These are phyloP conservation scores for Tenthredo amoena DNA, from an alignment of 2,888 invertebrate genomes.

Conservation along the genomic window DNA sequence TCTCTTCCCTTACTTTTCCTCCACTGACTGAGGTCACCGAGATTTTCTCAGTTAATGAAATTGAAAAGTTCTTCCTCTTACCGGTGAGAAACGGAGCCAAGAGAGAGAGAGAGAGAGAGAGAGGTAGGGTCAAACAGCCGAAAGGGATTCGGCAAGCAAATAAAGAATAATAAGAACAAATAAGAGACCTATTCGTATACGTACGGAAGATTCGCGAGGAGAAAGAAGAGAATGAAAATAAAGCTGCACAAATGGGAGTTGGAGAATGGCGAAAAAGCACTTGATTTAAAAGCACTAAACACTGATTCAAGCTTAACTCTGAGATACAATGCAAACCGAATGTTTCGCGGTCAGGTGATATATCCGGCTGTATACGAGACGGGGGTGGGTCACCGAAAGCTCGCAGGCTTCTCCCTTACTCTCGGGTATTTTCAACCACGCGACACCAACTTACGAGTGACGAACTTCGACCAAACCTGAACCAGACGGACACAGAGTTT, in stretches of 20 bases:
- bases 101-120: background rate
- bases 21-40: conserved; percentile 17
- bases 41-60: conserved; percentile 38
- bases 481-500: background rate
- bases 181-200: background rate
- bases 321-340: conserved; percentile 65
- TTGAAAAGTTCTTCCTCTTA: conserved; percentile 38
- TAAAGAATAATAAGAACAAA: conserved; percentile 37
- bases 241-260: conserved; percentile 55
- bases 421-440: background rate
- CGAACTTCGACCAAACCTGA: background rate
- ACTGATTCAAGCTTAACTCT: conserved; percentile 72
- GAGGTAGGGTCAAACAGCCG: conserved; percentile 5
- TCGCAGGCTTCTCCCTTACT: background rate
- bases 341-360: conserved; percentile 42
- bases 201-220: background rate
- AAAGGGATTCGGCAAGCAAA: background rate
- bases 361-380: conserved; percentile 44
- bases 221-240: background rate
- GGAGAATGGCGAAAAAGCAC: conserved; percentile 62
- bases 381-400: background rate
- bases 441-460: background rate
- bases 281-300: conserved; percentile 73
- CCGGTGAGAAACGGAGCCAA: background rate
- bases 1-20: background rate